Evolutionary conservation across 1,140 invertebrate species (phyloP).

Genomic region (Bombus confusus): DNA sequence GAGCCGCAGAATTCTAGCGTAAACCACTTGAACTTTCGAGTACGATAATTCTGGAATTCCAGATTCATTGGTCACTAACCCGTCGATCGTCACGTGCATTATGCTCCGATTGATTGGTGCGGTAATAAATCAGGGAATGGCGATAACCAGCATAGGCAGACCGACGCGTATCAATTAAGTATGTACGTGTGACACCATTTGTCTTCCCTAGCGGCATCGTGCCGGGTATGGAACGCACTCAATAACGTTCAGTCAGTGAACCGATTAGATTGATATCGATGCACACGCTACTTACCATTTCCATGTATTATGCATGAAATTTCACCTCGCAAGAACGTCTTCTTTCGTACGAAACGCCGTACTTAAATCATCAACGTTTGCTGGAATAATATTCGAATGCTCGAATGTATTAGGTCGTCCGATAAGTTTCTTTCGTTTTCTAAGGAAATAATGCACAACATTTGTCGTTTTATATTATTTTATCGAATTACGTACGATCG

Average conservation of each 20-base stretch:
- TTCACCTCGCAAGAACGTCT: neutral
- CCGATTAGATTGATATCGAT: conserved; percentile 37
- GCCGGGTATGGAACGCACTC: neutral
- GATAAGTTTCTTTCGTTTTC: too few species aligned
- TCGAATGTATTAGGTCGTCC: too few species aligned
- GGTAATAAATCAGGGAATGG: neutral
- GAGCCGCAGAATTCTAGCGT: too few species aligned
- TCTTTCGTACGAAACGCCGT: neutral
- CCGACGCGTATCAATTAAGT: conserved; percentile 9
- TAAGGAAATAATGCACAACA: too few species aligned
- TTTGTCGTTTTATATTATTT: too few species aligned
- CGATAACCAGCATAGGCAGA: neutral
- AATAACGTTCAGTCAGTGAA: conserved; percentile 29
- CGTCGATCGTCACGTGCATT: neutral
- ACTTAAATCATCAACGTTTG: neutral
- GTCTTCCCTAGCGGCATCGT: conserved; percentile 15
- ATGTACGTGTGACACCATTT: conserved; percentile 12
- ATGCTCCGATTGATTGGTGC: neutral
- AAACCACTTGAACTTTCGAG: neutral
- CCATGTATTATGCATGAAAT: conserved; percentile 5
- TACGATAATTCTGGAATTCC: neutral
- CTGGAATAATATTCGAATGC: neutral
- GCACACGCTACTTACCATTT: neutral
- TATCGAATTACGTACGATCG: too few species aligned
- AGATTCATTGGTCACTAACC: neutral